Percentiles rank a stretch among this genome's conserved stretches.
Conservation (phyloP, 2,888 invertebrate genomes). For the Arenicola marina region DNA sequence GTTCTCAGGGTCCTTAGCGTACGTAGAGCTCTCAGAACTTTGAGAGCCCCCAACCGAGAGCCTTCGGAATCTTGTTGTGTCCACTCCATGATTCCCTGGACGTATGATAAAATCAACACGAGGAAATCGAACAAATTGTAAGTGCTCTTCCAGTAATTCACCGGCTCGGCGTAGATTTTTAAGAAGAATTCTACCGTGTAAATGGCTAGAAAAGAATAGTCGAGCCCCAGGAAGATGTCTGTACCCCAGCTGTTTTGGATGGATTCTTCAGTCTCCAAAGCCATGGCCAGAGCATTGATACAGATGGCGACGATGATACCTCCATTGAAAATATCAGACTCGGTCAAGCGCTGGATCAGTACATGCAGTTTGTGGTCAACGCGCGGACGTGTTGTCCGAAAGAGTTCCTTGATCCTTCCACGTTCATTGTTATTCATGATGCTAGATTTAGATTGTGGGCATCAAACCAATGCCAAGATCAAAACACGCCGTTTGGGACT, state of each 20-base stretch:
- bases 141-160: conserved; percentile 33
- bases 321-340: conserved; percentile 25
- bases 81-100: conserved; percentile 19
- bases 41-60: conserved; percentile 17
- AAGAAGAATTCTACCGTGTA: conserved; percentile 39
- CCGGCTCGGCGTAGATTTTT: conserved; percentile 38
- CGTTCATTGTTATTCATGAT: too few species aligned
- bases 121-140: conserved; percentile 39
- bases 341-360: conserved; percentile 20
- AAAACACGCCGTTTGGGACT: too few species aligned
- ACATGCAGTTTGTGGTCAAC: too few species aligned
- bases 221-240: conserved; percentile 18
- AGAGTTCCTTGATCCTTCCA: too few species aligned
- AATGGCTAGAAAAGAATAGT: conserved; percentile 31
- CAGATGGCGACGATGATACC: conserved; percentile 31
- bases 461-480: too few species aligned
- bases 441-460: too few species aligned
- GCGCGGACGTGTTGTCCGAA: too few species aligned
- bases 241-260: not conserved
- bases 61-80: not conserved
- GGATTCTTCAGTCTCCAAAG: conserved; percentile 32
- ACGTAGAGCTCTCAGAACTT: conserved; percentile 30
- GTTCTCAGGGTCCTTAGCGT: conserved; percentile 37
- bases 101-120: conserved; percentile 28
- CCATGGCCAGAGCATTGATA: conserved; percentile 33